Evolutionary conservation across 2,888 invertebrate genomes (phyloP), one percentile per base, ranked within the genome.

Genomic region (Andrena flavipes): DNA sequence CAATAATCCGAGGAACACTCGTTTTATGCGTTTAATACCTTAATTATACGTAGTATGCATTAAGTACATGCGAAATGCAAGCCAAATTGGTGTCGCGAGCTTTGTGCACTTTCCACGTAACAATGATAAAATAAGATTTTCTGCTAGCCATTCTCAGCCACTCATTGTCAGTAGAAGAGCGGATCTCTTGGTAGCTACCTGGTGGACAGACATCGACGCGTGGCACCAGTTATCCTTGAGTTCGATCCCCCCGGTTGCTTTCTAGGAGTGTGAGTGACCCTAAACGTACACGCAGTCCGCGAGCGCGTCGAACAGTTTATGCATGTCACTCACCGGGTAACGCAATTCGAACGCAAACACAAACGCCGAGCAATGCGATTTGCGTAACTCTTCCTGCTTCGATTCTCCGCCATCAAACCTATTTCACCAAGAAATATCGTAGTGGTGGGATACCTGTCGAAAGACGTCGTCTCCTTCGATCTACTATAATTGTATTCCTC

Each of bases 191-290:
- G 42, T 56, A 51, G 75, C 71, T 74, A 70, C 68, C 71, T 59
- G 64, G 67, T 76, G 73, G 70, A 59, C 76, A 78, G 74, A 69
- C 84, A 77, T 80, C 84, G 81, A 67, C 77, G 30, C 70, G 33
- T 59, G 76, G 85, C 87, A 92, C 92, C 89, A 89, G 93, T 93
- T 93, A 93, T 93, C 93, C 93, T 93, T 93, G 93, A 92, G 93
- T 92, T 92, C 91, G 92, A 92, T 91, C 89, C 91, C 90, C 89
- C 83, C 82, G 86, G 10, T 71, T 59, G 65, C 68, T 29, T 51
- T 51, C 29, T 20, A 54, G 3, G 48, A 49, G 77, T 81, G 62
- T 79, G 80, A 81, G 81, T 78, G 81, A 60, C 79, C 54, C 76
- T 78, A 82, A 71, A 60, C 56, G 77, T 73, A 49, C 60, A 51